Evolutionary conservation across 2,888 invertebrate genomes (phyloP), one percentile per base, ranked within the genome.

Genomic region (Kryphioiulus occultus): DNA sequence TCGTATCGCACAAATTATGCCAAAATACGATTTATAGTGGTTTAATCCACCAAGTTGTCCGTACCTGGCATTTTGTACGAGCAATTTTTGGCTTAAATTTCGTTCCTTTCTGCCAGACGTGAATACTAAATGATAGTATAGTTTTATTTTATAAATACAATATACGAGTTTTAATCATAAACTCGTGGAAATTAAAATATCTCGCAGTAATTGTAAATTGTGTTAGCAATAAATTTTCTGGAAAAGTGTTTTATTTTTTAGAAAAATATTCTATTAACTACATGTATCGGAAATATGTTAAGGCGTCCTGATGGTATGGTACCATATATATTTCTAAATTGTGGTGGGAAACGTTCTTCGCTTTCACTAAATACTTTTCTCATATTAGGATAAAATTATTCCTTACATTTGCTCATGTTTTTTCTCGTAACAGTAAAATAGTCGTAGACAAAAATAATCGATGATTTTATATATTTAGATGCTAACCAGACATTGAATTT

Each of bases 151-250:
- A 78, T 78, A 9, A 78, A 78, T 68, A 1, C 68, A 12, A 39
- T 5, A 5, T 68, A 3, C n/a, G 5, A 59, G 59, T 68, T 68
- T 59, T n/a, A 59, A 12, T 78, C 30, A 30, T 78, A 78, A 30
- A 78, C 30, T 12, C 78, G 10, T 78, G 78, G 78, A 26, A 30
- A 32, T 12, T 78, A 30, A 68, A 78, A 30, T 78, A 78, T 22
- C 12, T 78, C 26, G 30, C 30, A 30, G 78, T 30, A 78, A 78
- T 30, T 78, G 78, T 78, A 78, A 78, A 78, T 78, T 78, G 26
- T 30, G 22, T 30, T 78, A 78, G 30, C 78, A 78, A 78, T 78
- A 78, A 78, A 30, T 78, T 78, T 78, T 78, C 15, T 32, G 78
- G 68, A 26, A 78, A 78, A 78, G 78, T 78, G 12, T 30, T 4